A percentile compares a stretch with the other conserved stretches of the same genome.
These are phyloP conservation scores for Meandrusa payeni DNA, from an alignment of 2,888 invertebrate genomes.

Conservation along the genomic window DNA sequence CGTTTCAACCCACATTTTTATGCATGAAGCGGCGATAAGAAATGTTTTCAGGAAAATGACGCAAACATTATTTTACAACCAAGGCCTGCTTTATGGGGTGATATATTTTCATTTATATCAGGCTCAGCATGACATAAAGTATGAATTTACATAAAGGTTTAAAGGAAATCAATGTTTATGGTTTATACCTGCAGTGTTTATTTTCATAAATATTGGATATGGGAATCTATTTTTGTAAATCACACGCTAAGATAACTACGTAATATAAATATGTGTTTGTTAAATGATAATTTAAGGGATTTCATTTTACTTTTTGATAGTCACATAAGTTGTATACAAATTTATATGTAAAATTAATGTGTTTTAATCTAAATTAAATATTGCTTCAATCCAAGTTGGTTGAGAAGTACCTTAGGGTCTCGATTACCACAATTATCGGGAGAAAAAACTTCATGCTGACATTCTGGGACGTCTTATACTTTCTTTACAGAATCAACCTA, in stretches of 20 bases:
- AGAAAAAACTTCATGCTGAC: no score
- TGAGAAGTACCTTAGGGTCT: no score
- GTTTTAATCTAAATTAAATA: no score
- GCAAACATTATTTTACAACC: conserved; percentile 24
- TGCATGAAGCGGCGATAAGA: conserved; percentile 17
- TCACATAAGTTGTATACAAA: no score
- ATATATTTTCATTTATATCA: conserved; percentile 26
- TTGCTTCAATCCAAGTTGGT: no score
- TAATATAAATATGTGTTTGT: conserved; percentile 27
- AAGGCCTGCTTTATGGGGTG: conserved; percentile 22
- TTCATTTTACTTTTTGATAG: no score
- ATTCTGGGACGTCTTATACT: no score
- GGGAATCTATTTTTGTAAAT: conserved; percentile 5
- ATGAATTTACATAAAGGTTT: conserved; percentile 25
- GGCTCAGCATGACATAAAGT: conserved; percentile 24
- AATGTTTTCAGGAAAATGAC: conserved; percentile 21
- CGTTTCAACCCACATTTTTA: conserved; percentile 15
- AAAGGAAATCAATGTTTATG: conserved; percentile 26
- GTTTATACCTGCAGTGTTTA: conserved; percentile 16
- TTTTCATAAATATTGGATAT: conserved; percentile 8
- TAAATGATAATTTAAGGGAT: no score
- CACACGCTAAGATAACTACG: no score
- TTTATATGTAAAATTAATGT: no score
- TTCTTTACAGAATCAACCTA: no score
- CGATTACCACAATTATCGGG: no score